These are phyloP conservation scores for Nesidiocoris tenuis DNA, from an alignment of 2,888 invertebrate genomes.

Conservation along the genomic window DNA sequence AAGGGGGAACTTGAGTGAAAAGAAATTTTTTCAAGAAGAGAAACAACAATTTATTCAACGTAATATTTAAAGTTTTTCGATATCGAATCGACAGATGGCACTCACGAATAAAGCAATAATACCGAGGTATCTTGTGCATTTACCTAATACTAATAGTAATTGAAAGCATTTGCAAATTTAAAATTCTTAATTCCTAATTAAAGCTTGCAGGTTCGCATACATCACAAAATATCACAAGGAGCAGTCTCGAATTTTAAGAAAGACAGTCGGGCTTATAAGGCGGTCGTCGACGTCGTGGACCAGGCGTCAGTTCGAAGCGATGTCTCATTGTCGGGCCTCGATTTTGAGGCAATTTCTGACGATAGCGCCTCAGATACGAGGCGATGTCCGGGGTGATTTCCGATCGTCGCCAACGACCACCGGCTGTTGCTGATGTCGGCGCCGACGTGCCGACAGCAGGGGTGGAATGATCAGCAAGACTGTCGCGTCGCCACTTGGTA, in stretches of 20 bases:
- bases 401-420: neutral
- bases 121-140: neutral
- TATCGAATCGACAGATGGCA: neutral
- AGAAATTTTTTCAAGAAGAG: neutral
- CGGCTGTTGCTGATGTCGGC: neutral
- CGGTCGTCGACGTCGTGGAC: slow-evolving; percentile 2
- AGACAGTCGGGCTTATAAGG: slow-evolving; percentile 9
- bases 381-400: neutral
- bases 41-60: slow-evolving; percentile 10
- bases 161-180: too few species aligned
- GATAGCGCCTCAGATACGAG: neutral
- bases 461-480: neutral
- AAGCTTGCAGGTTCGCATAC: slow-evolving; percentile 25
- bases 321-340: neutral
- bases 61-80: neutral
- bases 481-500: slow-evolving; percentile 40
- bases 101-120: neutral
- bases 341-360: neutral
- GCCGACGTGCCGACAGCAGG: neutral
- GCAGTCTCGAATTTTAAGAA: slow-evolving; percentile 38
- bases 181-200: slow-evolving; percentile 28
- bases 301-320: neutral
- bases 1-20: slow-evolving; percentile 8
- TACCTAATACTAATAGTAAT: too few species aligned
- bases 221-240: slow-evolving; percentile 37